These are phyloP conservation scores for Caenorhabditis zanzibari DNA, from an alignment of 2,888 invertebrate genomes.

Conservation along the genomic window DNA sequence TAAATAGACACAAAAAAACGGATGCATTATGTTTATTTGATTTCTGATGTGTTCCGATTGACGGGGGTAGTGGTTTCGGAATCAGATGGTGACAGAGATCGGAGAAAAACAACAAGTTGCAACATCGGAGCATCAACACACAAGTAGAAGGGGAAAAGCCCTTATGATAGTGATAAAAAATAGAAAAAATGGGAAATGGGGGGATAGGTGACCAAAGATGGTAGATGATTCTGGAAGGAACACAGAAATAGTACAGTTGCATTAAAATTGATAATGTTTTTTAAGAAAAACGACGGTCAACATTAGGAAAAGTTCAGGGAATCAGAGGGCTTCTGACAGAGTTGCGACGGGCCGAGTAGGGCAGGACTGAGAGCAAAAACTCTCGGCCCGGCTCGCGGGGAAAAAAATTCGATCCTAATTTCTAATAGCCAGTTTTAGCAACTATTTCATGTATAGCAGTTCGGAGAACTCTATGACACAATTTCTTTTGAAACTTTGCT, in stretches of 20 bases:
- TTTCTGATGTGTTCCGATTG: conserved; percentile 36
- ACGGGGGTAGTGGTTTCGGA: background rate
- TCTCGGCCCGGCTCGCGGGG: no score
- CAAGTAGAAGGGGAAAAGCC: conserved; percentile 17
- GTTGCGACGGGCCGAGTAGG: no score
- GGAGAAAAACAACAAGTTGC: conserved; percentile 13
- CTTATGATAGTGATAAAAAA: conserved; percentile 25
- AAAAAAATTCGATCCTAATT: no score
- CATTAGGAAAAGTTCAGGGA: background rate
- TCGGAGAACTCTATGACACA: no score
- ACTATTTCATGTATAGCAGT: no score
- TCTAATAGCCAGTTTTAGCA: no score
- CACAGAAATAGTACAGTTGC: background rate
- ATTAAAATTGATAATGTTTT: background rate
- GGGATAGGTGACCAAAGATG: conserved; percentile 34
- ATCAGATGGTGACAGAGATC: conserved; percentile 35
- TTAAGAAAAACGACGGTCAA: background rate
- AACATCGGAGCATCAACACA: background rate
- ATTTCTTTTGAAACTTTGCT: no score
- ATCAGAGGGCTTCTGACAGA: no score
- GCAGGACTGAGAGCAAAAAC: no score
- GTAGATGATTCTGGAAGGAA: background rate
- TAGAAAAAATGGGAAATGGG: background rate
- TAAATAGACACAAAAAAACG: background rate
- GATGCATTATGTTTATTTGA: conserved; percentile 31